These are phyloP conservation scores for Pipistrellus pygmaeus DNA, from an alignment of 2,797 vertebrate species.

Conservation along the genomic window DNA sequence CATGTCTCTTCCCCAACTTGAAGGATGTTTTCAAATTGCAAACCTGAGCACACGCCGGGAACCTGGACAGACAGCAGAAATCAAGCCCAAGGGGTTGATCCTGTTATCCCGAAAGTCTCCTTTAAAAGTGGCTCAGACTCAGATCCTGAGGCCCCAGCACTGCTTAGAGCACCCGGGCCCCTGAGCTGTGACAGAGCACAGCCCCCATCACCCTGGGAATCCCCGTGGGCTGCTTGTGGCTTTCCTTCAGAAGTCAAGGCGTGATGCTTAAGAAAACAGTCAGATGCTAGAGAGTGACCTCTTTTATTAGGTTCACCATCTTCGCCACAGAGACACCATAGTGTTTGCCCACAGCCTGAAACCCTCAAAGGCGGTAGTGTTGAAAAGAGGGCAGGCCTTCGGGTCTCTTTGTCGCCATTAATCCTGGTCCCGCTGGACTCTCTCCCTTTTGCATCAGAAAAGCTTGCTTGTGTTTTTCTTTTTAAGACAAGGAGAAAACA, in stretches of 20 bases:
- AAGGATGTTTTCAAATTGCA: constrained; percentile 33
- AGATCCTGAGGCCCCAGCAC: constrained; percentile 84
- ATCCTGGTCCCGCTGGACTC: constrained; percentile 86
- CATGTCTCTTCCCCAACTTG: not conserved
- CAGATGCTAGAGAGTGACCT: constrained; percentile 94
- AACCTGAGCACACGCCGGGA: constrained; percentile 1
- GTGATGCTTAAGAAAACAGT: constrained; percentile 91
- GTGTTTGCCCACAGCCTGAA: constrained; percentile 94
- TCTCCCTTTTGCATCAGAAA: constrained; percentile 96
- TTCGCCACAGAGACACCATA: constrained; percentile 93
- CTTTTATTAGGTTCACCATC: constrained; percentile 97
- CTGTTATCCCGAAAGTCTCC: constrained; percentile 86
- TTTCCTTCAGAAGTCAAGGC: constrained; percentile 90
- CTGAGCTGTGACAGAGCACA: constrained; percentile 91
- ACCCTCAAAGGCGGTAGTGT: constrained; percentile 91
- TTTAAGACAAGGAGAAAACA: constrained; percentile 90
- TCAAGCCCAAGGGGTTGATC: not conserved
- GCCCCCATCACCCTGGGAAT: constrained; percentile 93
- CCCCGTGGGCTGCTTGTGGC: constrained; percentile 91
- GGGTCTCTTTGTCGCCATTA: constrained; percentile 97
- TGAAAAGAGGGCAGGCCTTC: constrained; percentile 96
- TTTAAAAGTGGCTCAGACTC: constrained; percentile 87
- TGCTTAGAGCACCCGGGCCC: constrained; percentile 88
- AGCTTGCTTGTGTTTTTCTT: constrained; percentile 91
- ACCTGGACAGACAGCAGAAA: not conserved